Evolutionary conservation across 2,888 invertebrate genomes (phyloP).

Genomic region (Myopa tessellatipennis): DNA sequence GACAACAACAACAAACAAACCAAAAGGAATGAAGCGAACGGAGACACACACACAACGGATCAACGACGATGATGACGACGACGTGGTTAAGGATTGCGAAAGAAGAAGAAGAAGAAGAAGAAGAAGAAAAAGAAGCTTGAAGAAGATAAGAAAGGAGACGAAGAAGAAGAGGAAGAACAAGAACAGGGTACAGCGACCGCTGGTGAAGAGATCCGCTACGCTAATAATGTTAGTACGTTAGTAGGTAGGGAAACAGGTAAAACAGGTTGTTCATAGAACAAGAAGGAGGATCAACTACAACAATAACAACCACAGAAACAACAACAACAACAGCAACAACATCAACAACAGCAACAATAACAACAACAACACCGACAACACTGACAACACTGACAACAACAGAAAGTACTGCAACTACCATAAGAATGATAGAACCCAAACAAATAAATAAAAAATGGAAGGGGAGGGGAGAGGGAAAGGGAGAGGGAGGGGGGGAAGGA

Average conservation of each 20-base stretch:
- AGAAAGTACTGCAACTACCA: constrained; percentile 3
- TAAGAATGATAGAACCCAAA: neutral
- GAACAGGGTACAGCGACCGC: no score
- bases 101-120: neutral
- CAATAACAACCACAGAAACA: constrained; percentile 17
- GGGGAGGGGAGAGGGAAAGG: neutral
- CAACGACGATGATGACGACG: constrained; percentile 16
- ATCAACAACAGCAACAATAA: constrained; percentile 31
- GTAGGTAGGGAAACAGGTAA: constrained; percentile 68
- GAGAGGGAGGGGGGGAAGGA: neutral
- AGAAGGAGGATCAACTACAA: constrained; percentile 30
- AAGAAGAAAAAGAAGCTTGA: neutral
- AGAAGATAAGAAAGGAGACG: neutral
- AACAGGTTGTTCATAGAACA: constrained; percentile 64
- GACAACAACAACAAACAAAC: neutral
- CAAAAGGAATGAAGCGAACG: neutral
- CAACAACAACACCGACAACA: constrained; percentile 38
- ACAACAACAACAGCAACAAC: constrained; percentile 31
- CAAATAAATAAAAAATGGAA: constrained; percentile 2
- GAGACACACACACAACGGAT: constrained; percentile 34
- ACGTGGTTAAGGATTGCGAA: constrained; percentile 3
- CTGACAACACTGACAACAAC: neutral
- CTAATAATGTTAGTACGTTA: constrained; percentile 68
- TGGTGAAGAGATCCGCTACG: constrained; percentile 57
- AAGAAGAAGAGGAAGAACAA: constrained; percentile 3